A percentile compares a stretch with the other conserved stretches of the same genome.
These are phyloP conservation scores for Corynorhinus townsendii DNA, from an alignment of 2,113 vertebrate species.

Conservation along the genomic window DNA sequence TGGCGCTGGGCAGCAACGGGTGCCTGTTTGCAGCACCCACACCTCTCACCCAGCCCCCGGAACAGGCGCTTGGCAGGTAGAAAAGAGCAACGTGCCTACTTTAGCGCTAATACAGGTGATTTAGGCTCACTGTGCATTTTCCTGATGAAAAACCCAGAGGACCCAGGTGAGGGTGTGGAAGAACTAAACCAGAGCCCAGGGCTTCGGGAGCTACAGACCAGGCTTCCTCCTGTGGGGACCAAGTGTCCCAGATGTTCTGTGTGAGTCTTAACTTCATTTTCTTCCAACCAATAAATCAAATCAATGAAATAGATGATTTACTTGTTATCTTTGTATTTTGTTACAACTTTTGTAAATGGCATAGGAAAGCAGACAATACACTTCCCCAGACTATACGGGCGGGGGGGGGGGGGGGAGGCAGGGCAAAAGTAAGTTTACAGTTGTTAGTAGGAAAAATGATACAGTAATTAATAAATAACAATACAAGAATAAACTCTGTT, in stretches of 20 bases:
- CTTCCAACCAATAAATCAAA: neutral
- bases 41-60: neutral
- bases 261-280: neutral
- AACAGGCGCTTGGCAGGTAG: neutral
- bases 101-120: neutral
- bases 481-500: neutral
- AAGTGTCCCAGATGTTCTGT: neutral
- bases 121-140: neutral
- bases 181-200: neutral
- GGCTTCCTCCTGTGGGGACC: neutral
- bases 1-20: rapidly evolving
- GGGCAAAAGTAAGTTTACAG: neutral
- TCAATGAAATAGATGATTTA: neutral
- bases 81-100: neutral
- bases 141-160: neutral
- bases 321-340: neutral
- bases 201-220: neutral
- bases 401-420: neutral
- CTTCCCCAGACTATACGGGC: neutral
- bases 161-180: neutral
- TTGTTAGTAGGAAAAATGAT: neutral
- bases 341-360: neutral
- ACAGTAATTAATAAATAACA: neutral
- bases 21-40: no score
- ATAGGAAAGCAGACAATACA: neutral